These are phyloP conservation scores for Cenopis cana DNA, from an alignment of 2,888 invertebrate species.

Conservation along the genomic window DNA sequence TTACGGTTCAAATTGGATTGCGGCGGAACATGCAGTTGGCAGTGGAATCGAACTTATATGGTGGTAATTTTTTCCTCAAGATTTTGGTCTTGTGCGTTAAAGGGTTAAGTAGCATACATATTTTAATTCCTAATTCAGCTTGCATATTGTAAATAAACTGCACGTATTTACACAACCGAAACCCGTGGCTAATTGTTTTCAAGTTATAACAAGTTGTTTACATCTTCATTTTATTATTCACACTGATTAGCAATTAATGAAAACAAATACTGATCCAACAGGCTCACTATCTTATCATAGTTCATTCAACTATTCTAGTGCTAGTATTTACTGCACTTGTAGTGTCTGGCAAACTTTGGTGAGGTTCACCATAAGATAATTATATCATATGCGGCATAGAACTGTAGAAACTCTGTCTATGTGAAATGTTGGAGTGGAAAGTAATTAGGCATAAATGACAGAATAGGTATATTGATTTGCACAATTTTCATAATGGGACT, in stretches of 20 bases:
- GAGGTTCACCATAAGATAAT: not conserved
- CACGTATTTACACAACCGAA: not conserved
- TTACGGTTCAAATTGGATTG: too few relatives aligned
- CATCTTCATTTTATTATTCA: constrained; percentile 1
- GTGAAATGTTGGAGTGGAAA: not conserved
- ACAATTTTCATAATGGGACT: too few relatives aligned
- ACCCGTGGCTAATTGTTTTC: not conserved
- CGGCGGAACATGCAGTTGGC: too few relatives aligned
- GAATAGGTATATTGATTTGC: too few relatives aligned
- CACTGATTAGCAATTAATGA: constrained; percentile 29
- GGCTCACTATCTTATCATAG: constrained; percentile 35
- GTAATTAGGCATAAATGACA: too few relatives aligned
- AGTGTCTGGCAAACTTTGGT: not conserved
- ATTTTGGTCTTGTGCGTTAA: too few relatives aligned
- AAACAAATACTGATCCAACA: constrained; percentile 33
- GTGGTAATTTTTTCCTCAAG: not conserved
- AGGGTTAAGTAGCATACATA: not conserved
- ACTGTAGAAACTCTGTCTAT: not conserved
- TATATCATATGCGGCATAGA: not conserved
- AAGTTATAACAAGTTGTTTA: constrained; percentile 21
- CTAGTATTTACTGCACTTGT: constrained; percentile 7
- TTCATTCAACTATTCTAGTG: constrained; percentile 41
- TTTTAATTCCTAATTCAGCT: not conserved
- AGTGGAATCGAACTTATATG: too few relatives aligned
- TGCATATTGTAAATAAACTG: not conserved